Percentiles rank a stretch among this genome's conserved stretches.
Conservation (phyloP, 2,797 vertebrate genomes). For the Lates japonicus region DNA sequence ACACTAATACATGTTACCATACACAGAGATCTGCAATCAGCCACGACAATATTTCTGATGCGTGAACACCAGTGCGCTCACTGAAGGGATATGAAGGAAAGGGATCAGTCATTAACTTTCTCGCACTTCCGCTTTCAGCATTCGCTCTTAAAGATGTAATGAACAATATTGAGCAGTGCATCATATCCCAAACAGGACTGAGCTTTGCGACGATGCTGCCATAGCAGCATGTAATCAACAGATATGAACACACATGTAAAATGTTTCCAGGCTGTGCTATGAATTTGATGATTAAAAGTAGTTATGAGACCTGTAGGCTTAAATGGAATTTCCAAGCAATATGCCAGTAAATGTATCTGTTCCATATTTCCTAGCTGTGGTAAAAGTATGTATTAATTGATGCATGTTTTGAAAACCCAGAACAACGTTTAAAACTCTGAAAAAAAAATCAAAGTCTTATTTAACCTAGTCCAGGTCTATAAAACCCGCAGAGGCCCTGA, state of each 20-base stretch:
- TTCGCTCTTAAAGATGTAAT: constrained; percentile 19
- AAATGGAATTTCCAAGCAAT: neutral
- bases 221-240: constrained; percentile 18
- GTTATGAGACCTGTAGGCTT: constrained; percentile 3
- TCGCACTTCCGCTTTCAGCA: constrained; percentile 21
- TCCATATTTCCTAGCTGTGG: neutral
- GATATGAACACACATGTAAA: constrained; percentile 10
- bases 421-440: neutral
- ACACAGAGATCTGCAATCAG: constrained; percentile 57
- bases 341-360: constrained; percentile 5
- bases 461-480: neutral
- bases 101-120: constrained; percentile 48
- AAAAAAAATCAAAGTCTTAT: too few relatives aligned
- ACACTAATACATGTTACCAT: constrained; percentile 70
- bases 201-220: constrained; percentile 12
- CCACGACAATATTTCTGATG: too few relatives aligned
- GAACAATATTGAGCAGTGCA: neutral
- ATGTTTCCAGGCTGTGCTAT: constrained; percentile 20
- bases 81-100: constrained; percentile 37
- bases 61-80: constrained; percentile 48
- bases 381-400: neutral
- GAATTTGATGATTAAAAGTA: constrained; percentile 10
- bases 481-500: neutral
- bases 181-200: constrained; percentile 13
- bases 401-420: neutral